Conservation (phyloP, 2,113 vertebrate genomes). For the Amphilophus citrinellus region DNA sequence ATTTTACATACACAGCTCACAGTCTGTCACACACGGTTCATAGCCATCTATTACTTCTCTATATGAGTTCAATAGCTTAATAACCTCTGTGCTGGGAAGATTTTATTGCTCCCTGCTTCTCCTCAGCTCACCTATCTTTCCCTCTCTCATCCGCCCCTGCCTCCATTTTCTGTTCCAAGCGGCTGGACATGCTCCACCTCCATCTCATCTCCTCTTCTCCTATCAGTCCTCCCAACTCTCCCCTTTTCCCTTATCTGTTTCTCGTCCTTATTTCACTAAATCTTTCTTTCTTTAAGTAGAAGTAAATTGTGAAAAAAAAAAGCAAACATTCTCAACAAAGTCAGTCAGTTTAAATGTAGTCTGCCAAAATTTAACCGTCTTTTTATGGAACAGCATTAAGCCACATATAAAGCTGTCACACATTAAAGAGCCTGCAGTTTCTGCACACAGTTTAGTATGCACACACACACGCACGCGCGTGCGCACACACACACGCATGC, state of each 20-base stretch:
- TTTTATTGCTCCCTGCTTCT: conserved; percentile 44
- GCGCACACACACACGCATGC: background rate
- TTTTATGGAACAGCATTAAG: conserved; percentile 3
- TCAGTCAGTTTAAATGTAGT: background rate
- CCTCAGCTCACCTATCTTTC: conserved; percentile 51
- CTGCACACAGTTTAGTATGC: background rate
- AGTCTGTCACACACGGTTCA: conserved; percentile 25
- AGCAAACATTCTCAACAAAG: background rate
- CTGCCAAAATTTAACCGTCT: background rate
- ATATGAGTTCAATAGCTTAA: conserved; percentile 58
- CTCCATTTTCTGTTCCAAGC: conserved; percentile 41
- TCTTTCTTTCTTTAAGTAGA: background rate
- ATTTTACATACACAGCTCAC: conserved; percentile 57
- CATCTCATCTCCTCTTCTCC: conserved; percentile 19
- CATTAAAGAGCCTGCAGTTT: background rate
- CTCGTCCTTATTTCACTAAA: background rate
- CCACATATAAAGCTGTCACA: background rate
- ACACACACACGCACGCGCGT: background rate
- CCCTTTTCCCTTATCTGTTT: background rate
- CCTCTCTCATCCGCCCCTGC: conserved; percentile 47
- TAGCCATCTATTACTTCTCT: conserved; percentile 53
- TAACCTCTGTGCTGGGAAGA: conserved; percentile 53
- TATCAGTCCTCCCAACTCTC: conserved; percentile 27
- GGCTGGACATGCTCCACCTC: conserved; percentile 3
- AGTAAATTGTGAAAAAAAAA: background rate